Evolutionary conservation across 2,113 vertebrate species (phyloP).

Genomic region (Pedetes capensis): DNA sequence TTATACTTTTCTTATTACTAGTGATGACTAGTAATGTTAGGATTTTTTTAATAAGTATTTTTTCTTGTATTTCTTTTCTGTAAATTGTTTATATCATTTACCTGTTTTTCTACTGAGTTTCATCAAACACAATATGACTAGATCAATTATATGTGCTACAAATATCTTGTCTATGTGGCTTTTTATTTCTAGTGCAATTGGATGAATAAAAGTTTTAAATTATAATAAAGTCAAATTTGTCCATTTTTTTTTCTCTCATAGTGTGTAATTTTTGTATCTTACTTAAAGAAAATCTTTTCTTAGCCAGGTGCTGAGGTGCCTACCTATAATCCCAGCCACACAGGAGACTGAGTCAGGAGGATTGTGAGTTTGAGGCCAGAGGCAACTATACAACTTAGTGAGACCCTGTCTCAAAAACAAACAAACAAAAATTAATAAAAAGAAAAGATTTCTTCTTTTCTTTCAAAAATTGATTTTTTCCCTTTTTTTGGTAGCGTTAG

Average conservation of each 20-base stretch:
- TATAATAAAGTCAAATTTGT: conserved; percentile 21
- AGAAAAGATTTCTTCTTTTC: not conserved
- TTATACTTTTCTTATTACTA: not conserved
- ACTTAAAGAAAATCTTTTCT: not conserved
- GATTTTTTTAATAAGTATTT: too few relatives aligned
- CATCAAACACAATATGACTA: not conserved
- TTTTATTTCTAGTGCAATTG: conserved; percentile 6
- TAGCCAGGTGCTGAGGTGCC: too few relatives aligned
- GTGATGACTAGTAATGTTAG: too few relatives aligned
- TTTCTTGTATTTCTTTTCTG: not conserved
- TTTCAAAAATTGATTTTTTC: too few relatives aligned
- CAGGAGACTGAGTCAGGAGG: too few relatives aligned
- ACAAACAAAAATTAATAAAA: too few relatives aligned
- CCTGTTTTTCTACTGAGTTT: conserved; percentile 21
- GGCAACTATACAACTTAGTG: too few relatives aligned
- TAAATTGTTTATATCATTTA: not conserved
- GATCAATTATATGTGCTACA: not conserved
- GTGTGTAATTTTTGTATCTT: not conserved
- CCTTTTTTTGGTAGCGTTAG: too few relatives aligned
- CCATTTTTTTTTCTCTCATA: not conserved
- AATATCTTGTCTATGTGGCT: not conserved
- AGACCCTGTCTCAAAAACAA: too few relatives aligned
- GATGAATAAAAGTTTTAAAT: not conserved
- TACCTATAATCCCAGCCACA: too few relatives aligned
- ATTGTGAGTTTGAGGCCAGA: too few relatives aligned